Base-by-base conservation (phyloP, 2,888 invertebrate genomes). In the Coremacera marginata region DNA sequence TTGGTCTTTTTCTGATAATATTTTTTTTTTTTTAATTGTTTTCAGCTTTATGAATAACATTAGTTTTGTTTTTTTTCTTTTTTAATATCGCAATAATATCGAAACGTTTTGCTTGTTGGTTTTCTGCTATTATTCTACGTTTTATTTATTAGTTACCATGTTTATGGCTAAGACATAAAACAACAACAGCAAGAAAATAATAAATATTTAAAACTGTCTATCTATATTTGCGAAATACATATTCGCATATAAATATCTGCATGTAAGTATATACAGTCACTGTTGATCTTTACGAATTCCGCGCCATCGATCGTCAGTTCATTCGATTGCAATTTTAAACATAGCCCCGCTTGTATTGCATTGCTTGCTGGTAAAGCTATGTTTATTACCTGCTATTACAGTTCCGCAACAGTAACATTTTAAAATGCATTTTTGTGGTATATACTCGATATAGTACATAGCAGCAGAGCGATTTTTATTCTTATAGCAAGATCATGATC, bases 101-200 rank as follows among this genome's bases (percentile, higher is more conserved):
- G 44, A 44, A 44, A 11, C 11, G 44, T 44, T 62, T 16, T 62
- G 27, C 5, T 62, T 62, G 19, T 11, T 62, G 31, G 31, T 22
- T 27, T 63, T 63, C 7, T 25, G 11, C 27, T 31, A 31, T 31
- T 63, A 16, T 44, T 44, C 44, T 14, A 31, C 63, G 27, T 55
- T 63, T 63, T 63, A 63, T 63, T 63, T 34, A 63, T 63, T 27
- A 31, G 63, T 63, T 27, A 14, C n/a, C 31, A n/a, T 63, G 63
- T 63, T 63, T 63, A 63, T 31, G 31, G 55, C 7, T 3, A 44
- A 19, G 19, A 55, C 3, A 22, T n/a, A 55, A 5, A 55, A 22
- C 55, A 55, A 55, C 8, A 55, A 44, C 37, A 37, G 1, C 3
- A 37, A 4, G 37, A 44, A 44, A 44, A 44, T 44, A 44, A 44